phyloP scores from a whole-genome alignment of 2,113 vertebrate genomes.

The rat (Rattus norvegicus) region GRCr8 NC_086019.1:23653501-23654000 shows the following conservation, averaged over 20 bases:
- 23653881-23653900: neutral
- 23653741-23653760: neutral
- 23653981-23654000: too few relatives aligned
- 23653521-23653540: neutral
- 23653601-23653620: conserved; percentile 71
- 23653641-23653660: conserved; percentile 63
- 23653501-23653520: neutral
- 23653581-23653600: conserved; percentile 50
- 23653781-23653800: neutral
- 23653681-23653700: conserved; percentile 67
- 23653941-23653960: neutral
- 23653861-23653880: neutral
- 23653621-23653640: conserved; percentile 47
- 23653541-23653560: conserved; percentile 11
- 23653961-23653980: neutral
- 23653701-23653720: neutral
- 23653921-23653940: neutral
- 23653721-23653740: neutral
- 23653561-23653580: neutral
- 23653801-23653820: neutral
- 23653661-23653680: conserved; percentile 45
- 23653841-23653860: neutral
- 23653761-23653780: conserved; percentile 11
- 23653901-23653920: neutral
- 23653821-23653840: neutral